Percentiles rank a stretch among this genome's conserved stretches.
These are phyloP conservation scores for Daktulosphaira vitifoliae DNA, from an alignment of 1,140 invertebrate genomes.

Conservation along the genomic window DNA sequence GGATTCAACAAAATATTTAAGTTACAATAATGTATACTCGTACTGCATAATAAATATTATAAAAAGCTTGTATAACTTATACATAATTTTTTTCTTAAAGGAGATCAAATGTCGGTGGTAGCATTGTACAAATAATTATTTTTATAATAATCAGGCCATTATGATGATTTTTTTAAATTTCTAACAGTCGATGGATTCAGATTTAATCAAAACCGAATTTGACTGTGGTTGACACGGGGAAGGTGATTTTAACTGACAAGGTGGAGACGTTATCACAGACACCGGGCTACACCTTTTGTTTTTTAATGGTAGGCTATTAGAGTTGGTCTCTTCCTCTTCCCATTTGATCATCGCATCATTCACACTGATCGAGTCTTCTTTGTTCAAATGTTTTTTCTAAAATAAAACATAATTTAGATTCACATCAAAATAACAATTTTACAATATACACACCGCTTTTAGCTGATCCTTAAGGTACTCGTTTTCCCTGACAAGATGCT, in stretches of 20 bases:
- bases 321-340: background rate
- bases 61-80: conserved; percentile 17
- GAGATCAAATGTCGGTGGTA: conserved; percentile 32
- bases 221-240: background rate
- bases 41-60: conserved; percentile 16
- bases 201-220: conserved; percentile 27
- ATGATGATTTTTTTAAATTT: too few species aligned
- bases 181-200: conserved; percentile 28
- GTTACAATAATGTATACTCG: conserved; percentile 6
- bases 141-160: background rate
- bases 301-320: conserved; percentile 1
- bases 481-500: conserved; percentile 11
- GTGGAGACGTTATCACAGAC: conserved; percentile 41
- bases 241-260: background rate
- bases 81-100: conserved; percentile 5
- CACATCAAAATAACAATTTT: background rate
- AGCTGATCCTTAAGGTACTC: conserved; percentile 23
- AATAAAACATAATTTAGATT: background rate
- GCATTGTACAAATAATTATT: conserved; percentile 11
- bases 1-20: conserved; percentile 4
- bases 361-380: background rate
- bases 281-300: conserved; percentile 39
- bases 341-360: conserved; percentile 6
- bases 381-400: conserved; percentile 30
- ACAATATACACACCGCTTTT: background rate